Evolutionary conservation across 2,797 vertebrate species (phyloP), one percentile per base, ranked within the genome.

Genomic region (Mormyrus hasselquistii): DNA sequence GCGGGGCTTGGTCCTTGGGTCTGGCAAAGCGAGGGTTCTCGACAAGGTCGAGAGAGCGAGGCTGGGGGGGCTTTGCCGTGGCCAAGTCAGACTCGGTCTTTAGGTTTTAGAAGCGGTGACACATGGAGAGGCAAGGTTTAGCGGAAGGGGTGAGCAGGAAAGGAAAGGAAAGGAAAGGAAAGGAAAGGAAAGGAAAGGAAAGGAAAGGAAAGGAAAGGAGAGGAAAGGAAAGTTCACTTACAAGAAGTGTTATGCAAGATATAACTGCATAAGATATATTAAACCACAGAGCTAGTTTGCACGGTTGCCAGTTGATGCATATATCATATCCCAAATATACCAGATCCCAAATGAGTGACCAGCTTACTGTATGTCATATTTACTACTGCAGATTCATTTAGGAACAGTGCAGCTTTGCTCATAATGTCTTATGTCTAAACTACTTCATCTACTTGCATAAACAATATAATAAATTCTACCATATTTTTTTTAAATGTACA

Each of bases 1-100:
- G 95, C 90, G 94, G 94, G 82, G 90, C 90, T 49, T 90, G 94
- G 91, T 96, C 96, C 93, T 94, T 91, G 89, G 92, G 91, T 90
- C 95, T 96, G 94, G 94, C 90, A 90, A 95, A 96, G 92, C 94
- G 95, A 93, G 93, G 94, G 93, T 93, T 93, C 92, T 94, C 93
- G 91, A 94, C 94, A 95, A 92, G 91, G 88, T 94, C 94, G 92
- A 95, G 92, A 90, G 93, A 92, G 83, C 93, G 92, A 49, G 93
- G 94, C n/a, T 90, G 91, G 55, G 90, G 92, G n/a, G 95, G 93
- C 92, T 89, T 96, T 93, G 92, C 95, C 93, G 90, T 91, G 87
- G 93, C 92, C 14, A 93, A 93, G 93, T 94, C 92, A 91, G 91
- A 91, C 89, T 90, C 90, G 93, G 88, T 88, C 89, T 88, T 89